Evolutionary conservation across 2,113 vertebrate species (phyloP), one percentile per base, ranked within the genome.

Genomic region (Oncorhynchus nerka): DNA sequence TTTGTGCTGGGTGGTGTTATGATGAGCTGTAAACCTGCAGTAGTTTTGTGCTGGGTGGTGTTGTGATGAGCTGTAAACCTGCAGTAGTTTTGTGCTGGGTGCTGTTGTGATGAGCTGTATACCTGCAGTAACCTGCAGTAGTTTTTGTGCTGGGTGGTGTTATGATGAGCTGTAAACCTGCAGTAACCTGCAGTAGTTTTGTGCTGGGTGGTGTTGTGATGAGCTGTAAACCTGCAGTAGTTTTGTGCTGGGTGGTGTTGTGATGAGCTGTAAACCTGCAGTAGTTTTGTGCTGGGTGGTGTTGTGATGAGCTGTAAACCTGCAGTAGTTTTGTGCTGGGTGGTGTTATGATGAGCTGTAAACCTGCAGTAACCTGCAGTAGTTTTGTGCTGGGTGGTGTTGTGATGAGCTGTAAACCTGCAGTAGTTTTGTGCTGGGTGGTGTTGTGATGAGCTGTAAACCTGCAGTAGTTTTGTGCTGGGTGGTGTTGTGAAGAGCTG

Each of bases 311-410:
- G 32, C 28, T 20, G 5, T 32, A 2, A 26, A 39, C 8, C 39
- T 39, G 8, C 8, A 22, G 68, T 78, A 55, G 76, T n/a, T 62
- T 45, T 34, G 8, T 45, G 39, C 8, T 45, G 39, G 39, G 8
- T 9, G 39, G 8, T 45, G 39, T 11, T 9, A 0, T 45, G 39
- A 45, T 45, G 39, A 45, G 39, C 39, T 9, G 39, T 11, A 45
- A 81, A 75, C 83, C 77, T 3, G 4, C 1, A 19, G 81, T 67
- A 34, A 6, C 32, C 32, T 34, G 1, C 32, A 22, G 68, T 78
- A 55, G 79, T 62, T 20, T 39, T 34, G 8, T 39, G 8, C 8
- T 39, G 39, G 39, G 8, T 9, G 39, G 8, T 39, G 39, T 39
- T 9, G 1, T 39, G 39, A 39, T 39, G 39, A 39, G 39, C 39